Evolutionary conservation across 2,113 vertebrate genomes (phyloP).

Genomic region (Eulemur macaco): DNA sequence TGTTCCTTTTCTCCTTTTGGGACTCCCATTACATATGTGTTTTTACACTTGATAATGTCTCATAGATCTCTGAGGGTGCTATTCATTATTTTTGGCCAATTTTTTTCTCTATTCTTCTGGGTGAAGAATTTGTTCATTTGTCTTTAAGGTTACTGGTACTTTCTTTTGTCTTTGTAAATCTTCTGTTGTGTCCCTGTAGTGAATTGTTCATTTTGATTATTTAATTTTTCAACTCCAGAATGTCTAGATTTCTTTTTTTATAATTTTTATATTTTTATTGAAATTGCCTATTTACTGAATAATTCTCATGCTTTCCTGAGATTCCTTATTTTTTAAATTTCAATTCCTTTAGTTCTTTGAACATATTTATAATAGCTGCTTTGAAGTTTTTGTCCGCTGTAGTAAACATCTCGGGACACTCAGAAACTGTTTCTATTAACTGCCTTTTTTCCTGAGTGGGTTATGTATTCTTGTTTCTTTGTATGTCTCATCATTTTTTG

Average conservation of each 20-base stretch:
- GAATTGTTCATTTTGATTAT: not conserved
- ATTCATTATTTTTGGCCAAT: not conserved
- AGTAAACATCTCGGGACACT: not conserved
- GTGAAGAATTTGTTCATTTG: not conserved
- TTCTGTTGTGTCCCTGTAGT: not conserved
- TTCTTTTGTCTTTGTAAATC: not conserved
- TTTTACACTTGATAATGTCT: not conserved
- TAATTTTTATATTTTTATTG: not conserved
- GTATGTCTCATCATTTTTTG: not conserved
- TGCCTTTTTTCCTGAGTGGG: not conserved
- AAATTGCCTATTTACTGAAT: not conserved
- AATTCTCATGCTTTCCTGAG: not conserved
- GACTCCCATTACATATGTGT: not conserved
- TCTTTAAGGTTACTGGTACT: not conserved
- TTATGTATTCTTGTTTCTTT: not conserved
- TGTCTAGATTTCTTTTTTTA: not conserved
- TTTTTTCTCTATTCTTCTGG: not conserved
- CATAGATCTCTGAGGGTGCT: not conserved
- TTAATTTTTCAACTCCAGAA: not conserved
- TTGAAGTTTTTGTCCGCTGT: not conserved
- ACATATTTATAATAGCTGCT: not conserved
- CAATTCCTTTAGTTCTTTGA: not conserved
- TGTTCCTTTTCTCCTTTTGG: not conserved
- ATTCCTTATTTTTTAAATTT: not conserved
- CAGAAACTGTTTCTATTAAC: not conserved